These are phyloP conservation scores for Ophioninae sp. DNA, from an alignment of 2,888 invertebrate species.

Conservation along the genomic window DNA sequence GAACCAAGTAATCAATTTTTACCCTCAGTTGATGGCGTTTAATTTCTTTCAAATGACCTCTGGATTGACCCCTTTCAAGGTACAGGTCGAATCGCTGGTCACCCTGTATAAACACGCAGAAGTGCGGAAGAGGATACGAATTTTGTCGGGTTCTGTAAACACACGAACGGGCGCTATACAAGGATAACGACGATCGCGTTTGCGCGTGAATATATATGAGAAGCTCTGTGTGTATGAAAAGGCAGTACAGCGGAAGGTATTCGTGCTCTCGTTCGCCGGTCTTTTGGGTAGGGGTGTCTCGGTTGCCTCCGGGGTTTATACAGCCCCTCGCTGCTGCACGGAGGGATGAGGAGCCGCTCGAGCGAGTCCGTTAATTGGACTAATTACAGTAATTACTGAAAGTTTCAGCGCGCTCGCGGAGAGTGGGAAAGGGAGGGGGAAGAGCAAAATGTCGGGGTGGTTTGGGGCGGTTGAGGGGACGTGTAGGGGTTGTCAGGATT, in stretches of 20 bases:
- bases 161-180: neutral
- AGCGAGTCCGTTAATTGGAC: slow-evolving; percentile 81
- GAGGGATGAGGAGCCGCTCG: slow-evolving; percentile 69
- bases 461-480: slow-evolving; percentile 65
- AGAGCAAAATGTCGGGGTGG: slow-evolving; percentile 51
- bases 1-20: no score
- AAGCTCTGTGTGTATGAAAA: neutral
- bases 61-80: no score
- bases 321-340: slow-evolving; percentile 50
- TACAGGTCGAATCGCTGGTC: neutral
- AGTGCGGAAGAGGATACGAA: slow-evolving; percentile 44
- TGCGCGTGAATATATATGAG: slow-evolving; percentile 34
- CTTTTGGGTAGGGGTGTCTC: slow-evolving; percentile 51
- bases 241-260: slow-evolving; percentile 33
- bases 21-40: no score
- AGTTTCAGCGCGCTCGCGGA: slow-evolving; percentile 76
- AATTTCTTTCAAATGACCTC: no score
- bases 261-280: slow-evolving; percentile 47
- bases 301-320: slow-evolving; percentile 59
- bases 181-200: neutral
- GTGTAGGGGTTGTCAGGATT: slow-evolving; percentile 57
- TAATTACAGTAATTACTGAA: slow-evolving; percentile 81
- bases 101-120: neutral
- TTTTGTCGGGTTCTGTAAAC: slow-evolving; percentile 35
- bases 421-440: slow-evolving; percentile 38